Conservation (phyloP, 2,113 vertebrate species). For the Chinchilla lanigera region DNA sequence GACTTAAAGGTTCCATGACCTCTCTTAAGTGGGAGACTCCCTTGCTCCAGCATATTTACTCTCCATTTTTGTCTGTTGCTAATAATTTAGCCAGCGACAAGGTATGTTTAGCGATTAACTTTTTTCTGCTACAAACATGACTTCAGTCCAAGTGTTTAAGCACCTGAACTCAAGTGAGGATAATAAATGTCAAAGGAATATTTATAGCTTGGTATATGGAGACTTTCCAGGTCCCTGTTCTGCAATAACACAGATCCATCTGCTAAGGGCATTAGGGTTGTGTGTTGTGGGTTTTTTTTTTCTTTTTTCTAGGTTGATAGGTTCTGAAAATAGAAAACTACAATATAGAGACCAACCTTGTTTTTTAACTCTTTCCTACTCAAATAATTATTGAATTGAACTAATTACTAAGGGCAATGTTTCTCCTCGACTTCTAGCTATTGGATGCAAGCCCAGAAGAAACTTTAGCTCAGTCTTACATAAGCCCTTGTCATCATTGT, state of each 20-base stretch:
- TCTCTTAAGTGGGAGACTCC: conserved; percentile 84
- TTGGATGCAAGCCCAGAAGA: conserved; percentile 72
- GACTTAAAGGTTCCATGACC: conserved; percentile 86
- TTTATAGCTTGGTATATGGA: conserved; percentile 96
- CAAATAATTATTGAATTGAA: conserved; percentile 84
- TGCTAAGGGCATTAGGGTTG: conserved; percentile 93
- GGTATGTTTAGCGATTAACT: conserved; percentile 83
- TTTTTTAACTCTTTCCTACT: conserved; percentile 81
- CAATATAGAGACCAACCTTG: conserved; percentile 71
- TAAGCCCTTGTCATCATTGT: conserved; percentile 60
- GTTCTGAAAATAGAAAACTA: conserved; percentile 89
- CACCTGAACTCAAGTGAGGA: conserved; percentile 95
- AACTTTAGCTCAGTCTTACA: conserved; percentile 75
- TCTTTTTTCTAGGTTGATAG: conserved; percentile 75
- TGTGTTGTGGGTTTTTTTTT: conserved; percentile 57
- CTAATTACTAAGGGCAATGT: conserved; percentile 77
- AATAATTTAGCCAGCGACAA: conserved; percentile 86
- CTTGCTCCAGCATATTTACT: conserved; percentile 79
- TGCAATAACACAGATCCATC: conserved; percentile 93
- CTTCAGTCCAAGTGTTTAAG: conserved; percentile 93
- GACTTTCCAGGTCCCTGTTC: conserved; percentile 94
- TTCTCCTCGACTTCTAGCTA: conserved; percentile 35
- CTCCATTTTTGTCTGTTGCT: conserved; percentile 84
- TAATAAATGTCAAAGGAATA: conserved; percentile 96
- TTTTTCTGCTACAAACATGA: conserved; percentile 87